Base-by-base conservation (phyloP, 1,140 invertebrate species). In the Holotrichia oblita region DNA sequence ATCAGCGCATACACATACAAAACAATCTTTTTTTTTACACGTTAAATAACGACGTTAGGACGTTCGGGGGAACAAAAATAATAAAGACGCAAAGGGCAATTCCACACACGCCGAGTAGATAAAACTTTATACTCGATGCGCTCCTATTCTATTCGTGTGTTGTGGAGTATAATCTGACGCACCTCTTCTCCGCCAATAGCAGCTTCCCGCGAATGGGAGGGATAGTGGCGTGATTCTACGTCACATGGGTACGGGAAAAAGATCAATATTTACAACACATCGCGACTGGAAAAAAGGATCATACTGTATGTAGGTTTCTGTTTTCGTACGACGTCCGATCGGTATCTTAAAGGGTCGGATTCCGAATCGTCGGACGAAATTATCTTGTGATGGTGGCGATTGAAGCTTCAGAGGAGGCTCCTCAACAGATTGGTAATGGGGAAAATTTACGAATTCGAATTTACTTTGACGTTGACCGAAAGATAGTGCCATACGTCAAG, bases 161-260 rank as follows among this genome's bases (percentile, higher is more conserved):
- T 48, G 44, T 34, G 8, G 22, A 69, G 59, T 61, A 10, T 2
- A 20, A 12, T 74, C 73, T 74, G 73, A 74, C 73, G 73, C 73
- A 74, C 73, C 73, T 40, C 41, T 74, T 44, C 40, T 74, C 73
- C 73, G 41, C 73, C 73, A 74, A 74, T 74, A 74, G 27, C 34
- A 74, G 73, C 73, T 41, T n/a, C 34, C 34, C 73, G 41, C 41
- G 73, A 74, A n/a, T 74, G 73, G 73, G 73, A 74, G 73, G 73
- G 73, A 74, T 74, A 74, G 73, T 74, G 73, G 73, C 73, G 73
- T 74, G 73, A 74, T 74, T 74, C 73, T 74, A 74, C 73, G 73
- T 74, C 73, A 74, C 73, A 69, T 69, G 61, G 20, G 27, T 69
- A 69, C 61, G 61, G 61, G 61, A 22, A 69, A 69, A 69, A 69